A percentile compares a stretch with the other conserved stretches of the same genome.
Evolutionary conservation across 2,888 invertebrate species (phyloP).

Genomic region (Doris montereyensis): DNA sequence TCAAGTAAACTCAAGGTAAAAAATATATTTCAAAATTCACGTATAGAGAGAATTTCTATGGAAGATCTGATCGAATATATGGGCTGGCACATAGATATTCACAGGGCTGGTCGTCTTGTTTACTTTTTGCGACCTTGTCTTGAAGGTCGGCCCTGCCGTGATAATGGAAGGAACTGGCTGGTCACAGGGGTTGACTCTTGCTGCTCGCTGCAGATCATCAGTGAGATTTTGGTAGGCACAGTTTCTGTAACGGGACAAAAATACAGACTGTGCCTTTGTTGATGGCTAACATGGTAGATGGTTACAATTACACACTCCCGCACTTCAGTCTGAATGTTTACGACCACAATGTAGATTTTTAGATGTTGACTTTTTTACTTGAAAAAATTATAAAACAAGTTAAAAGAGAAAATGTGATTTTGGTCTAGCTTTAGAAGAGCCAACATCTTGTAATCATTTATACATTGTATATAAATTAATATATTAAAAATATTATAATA

Average conservation of each 20-base stretch:
- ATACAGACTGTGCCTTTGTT: not conserved
- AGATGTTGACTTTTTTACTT: not conserved
- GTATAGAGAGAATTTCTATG: not conserved
- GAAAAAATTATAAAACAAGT: no score
- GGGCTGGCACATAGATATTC: not conserved
- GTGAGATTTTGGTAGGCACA: conserved; percentile 65
- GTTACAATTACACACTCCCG: not conserved
- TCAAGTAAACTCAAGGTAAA: no score
- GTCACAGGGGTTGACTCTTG: conserved; percentile 52
- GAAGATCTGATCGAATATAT: not conserved
- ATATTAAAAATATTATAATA: no score
- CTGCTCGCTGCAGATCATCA: conserved; percentile 65
- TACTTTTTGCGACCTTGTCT: conserved; percentile 39
- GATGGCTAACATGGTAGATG: not conserved
- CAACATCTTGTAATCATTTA: no score
- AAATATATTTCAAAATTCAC: not conserved
- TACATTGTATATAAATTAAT: no score
- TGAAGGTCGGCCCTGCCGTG: conserved; percentile 53
- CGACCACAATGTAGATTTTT: not conserved
- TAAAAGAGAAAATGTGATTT: no score
- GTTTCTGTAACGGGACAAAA: conserved; percentile 52
- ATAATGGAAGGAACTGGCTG: conserved; percentile 56
- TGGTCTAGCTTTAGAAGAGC: no score
- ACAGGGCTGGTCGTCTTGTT: not conserved
- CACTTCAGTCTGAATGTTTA: not conserved